Percentiles rank a stretch among this genome's conserved stretches.
phyloP scores from a whole-genome alignment of 2,888 invertebrate species.

The Eristalinus sepulchralis region DNA sequence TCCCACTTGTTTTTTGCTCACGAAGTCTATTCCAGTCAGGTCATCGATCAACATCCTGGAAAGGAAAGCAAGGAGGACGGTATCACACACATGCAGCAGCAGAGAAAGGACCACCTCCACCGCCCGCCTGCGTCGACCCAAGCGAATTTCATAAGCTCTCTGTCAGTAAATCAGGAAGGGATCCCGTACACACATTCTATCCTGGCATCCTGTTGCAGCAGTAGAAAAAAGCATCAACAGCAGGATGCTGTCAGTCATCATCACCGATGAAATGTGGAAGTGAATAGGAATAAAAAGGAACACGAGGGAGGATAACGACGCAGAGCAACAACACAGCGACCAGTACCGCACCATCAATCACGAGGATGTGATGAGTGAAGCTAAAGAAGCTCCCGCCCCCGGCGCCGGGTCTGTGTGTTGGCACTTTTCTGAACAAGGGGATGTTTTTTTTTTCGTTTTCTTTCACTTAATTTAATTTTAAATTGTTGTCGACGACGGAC shows the following conservation, averaged over 20 bases:
- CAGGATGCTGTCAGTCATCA: constrained; percentile 31
- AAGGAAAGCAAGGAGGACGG: neutral
- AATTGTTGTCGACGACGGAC: neutral
- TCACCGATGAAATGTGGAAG: constrained; percentile 1
- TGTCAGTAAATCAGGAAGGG: neutral
- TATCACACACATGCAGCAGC: neutral
- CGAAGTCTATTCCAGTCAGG: too few species aligned
- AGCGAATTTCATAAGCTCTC: constrained; percentile 23
- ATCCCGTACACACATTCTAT: neutral
- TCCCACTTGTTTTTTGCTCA: too few species aligned
- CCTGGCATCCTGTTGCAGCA: constrained; percentile 19
- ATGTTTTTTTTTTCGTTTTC: neutral
- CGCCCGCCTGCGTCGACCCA: too few species aligned
- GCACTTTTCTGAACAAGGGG: constrained; percentile 4
- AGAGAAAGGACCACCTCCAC: neutral
- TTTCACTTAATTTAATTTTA: neutral
- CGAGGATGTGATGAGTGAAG: constrained; percentile 25
- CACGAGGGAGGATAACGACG: neutral
- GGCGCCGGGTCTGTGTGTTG: neutral
- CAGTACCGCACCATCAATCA: constrained; percentile 16
- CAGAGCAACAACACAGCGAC: neutral
- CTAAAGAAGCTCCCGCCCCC: neutral
- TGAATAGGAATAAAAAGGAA: neutral
- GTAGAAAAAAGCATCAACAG: neutral
- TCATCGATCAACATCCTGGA: neutral